phyloP scores from a whole-genome alignment of 2,113 vertebrate genomes.

The Myxocyprinus asiaticus region DNA sequence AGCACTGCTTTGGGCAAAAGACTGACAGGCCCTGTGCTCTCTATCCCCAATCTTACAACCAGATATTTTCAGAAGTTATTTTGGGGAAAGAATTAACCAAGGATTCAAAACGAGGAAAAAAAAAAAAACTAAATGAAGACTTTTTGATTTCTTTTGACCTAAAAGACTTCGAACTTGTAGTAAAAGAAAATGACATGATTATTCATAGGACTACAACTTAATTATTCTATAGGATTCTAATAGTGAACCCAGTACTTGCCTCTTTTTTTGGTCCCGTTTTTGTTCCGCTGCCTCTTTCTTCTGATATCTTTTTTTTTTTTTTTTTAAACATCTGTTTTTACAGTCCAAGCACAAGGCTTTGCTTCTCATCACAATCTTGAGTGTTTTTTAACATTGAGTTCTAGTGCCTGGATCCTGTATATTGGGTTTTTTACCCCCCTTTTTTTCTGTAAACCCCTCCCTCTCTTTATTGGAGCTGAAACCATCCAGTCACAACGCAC shows the following conservation, averaged over 20 bases:
- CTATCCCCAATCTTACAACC: conserved; percentile 66
- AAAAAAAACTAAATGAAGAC: conserved; percentile 86
- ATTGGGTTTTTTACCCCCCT: conserved; percentile 57
- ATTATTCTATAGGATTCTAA: conserved; percentile 88
- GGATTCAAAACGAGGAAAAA: conserved; percentile 74
- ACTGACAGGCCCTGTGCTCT: conserved; percentile 75
- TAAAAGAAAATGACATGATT: conserved; percentile 84
- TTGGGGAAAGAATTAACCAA: conserved; percentile 77
- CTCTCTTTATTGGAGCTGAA: conserved; percentile 51
- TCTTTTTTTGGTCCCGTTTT: conserved; percentile 74
- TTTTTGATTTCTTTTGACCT: conserved; percentile 95
- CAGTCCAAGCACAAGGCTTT: conserved; percentile 73
- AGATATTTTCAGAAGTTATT: conserved; percentile 76
- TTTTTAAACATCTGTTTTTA: conserved; percentile 65
- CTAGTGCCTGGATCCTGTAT: conserved; percentile 58
- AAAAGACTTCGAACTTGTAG: conserved; percentile 88
- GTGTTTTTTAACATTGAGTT: conserved; percentile 51
- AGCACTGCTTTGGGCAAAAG: conserved; percentile 74
- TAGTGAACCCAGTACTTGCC: conserved; percentile 68
- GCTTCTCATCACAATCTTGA: conserved; percentile 61
- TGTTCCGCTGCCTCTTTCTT: conserved; percentile 71
- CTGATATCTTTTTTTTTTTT: conserved; percentile 63
- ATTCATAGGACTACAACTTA: conserved; percentile 90
- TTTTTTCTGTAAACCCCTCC: conserved; percentile 60
- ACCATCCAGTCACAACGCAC: conserved; percentile 55